These are phyloP conservation scores for Bryconaethiops microstoma DNA, from an alignment of 2,797 vertebrate genomes.

Conservation along the genomic window DNA sequence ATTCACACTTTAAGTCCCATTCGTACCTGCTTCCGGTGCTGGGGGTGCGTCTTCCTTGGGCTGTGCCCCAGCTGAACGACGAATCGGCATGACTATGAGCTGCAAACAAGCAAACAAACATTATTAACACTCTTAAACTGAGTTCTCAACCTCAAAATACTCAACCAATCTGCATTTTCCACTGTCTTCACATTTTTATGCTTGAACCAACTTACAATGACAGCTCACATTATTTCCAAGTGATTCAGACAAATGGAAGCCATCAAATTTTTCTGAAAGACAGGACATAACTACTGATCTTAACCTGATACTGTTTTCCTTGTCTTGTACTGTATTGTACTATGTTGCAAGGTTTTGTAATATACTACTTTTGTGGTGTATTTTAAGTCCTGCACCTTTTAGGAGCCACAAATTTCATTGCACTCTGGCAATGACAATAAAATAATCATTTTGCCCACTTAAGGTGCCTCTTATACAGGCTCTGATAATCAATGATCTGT, in stretches of 20 bases:
- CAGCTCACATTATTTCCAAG: background rate
- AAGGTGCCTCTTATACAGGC: slow-evolving; percentile 92
- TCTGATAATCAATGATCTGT: slow-evolving; percentile 63
- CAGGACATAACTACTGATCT: background rate
- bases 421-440: too few relatives aligned
- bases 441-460: slow-evolving; percentile 75
- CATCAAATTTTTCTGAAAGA: background rate
- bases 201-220: background rate
- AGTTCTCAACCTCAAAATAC: background rate
- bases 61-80: slow-evolving; percentile 85
- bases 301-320: background rate
- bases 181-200: background rate
- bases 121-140: background rate
- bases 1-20: slow-evolving; percentile 63
- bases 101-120: slow-evolving; percentile 7
- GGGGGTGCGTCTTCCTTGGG: slow-evolving; percentile 85
- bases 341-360: too few relatives aligned
- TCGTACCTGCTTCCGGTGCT: slow-evolving; percentile 83
- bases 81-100: slow-evolving; percentile 88
- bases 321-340: too few relatives aligned
- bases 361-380: too few relatives aligned
- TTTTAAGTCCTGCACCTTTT: too few relatives aligned
- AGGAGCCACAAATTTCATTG: too few relatives aligned
- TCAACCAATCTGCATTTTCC: background rate
- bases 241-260: background rate